Evolutionary conservation across 2,888 invertebrate species (phyloP), one percentile per base, ranked within the genome.

Genomic region (Cistogaster globosa): DNA sequence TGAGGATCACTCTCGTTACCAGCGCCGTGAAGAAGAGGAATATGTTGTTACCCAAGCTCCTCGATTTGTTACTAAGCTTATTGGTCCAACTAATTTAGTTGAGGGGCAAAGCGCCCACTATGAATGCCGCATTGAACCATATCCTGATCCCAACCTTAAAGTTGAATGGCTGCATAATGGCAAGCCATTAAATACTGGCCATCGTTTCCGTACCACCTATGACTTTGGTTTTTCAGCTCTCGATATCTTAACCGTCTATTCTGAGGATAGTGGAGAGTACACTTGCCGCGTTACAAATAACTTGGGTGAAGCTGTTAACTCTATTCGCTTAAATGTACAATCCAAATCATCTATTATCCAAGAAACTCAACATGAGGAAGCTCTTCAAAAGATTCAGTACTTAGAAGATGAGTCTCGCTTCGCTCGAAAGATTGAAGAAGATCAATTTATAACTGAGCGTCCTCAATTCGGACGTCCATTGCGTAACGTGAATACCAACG

Each of bases 221-320:
- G 99, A 99, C 92, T 99, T 99, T 92, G 99, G 99, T 62, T 99
- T 98, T 93, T 98, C 98, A 79, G 97, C 99, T 72, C 94, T 99
- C 86, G 99, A 99, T 92, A 97, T 99, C 84, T 94, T 98, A 38
- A 97, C 97, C 57, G 98, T 98, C 1, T 97, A 98, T 89, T 96
- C 96, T 20, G 98, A 98, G 93, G 99, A 99, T 92, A 96, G 97
- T 87, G 98, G 98, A 74, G 97, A 97, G 92, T 98, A 98, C 90
- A 97, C 96, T 16, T 97, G 97, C 92, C 95, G 95, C 90, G 97
- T 97, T 68, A 97, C 96, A 74, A 98, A 98, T 92, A 95, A 95
- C 88, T 93, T 97, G 86, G 98, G 98, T 88, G 95, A 96, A 92
- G 97, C 97, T 2, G 94, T 95, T 81, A 97, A 97, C 57, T 96